Conservation (phyloP, 2,113 vertebrate species). For the Strix aluco region DNA sequence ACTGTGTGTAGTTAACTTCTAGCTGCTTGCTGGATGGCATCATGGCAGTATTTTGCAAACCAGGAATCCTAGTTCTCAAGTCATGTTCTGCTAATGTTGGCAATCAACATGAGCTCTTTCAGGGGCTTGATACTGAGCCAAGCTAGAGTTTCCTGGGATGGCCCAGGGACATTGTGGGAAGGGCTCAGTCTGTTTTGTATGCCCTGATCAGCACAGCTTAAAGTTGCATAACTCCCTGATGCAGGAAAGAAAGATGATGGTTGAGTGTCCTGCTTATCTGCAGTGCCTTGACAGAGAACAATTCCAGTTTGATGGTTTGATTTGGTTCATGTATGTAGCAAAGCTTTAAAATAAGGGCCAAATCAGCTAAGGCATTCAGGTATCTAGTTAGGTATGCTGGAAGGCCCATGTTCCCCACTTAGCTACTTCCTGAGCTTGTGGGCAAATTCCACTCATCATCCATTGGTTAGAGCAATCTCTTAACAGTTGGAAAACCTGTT, state of each 20-base stretch:
- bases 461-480: not conserved
- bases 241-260: not conserved
- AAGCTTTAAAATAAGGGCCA: not conserved
- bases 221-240: not conserved
- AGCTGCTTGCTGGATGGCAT: not conserved
- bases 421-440: conserved; percentile 36
- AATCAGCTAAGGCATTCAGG: not conserved
- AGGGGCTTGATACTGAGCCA: not conserved
- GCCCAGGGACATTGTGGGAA: not conserved
- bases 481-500: conserved; percentile 27
- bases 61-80: not conserved
- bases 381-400: not conserved
- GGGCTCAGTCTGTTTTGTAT: not conserved
- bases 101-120: not conserved
- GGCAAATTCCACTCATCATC: not conserved
- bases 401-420: not conserved
- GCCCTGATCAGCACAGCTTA: not conserved
- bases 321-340: not conserved
- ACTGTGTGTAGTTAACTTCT: not conserved
- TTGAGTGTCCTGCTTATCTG: not conserved
- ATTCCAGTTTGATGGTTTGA: not conserved
- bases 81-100: not conserved
- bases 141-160: not conserved
- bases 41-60: not conserved
- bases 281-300: not conserved